These are phyloP conservation scores for Atethmia centrago DNA, from an alignment of 2,888 invertebrate species.

Conservation along the genomic window DNA sequence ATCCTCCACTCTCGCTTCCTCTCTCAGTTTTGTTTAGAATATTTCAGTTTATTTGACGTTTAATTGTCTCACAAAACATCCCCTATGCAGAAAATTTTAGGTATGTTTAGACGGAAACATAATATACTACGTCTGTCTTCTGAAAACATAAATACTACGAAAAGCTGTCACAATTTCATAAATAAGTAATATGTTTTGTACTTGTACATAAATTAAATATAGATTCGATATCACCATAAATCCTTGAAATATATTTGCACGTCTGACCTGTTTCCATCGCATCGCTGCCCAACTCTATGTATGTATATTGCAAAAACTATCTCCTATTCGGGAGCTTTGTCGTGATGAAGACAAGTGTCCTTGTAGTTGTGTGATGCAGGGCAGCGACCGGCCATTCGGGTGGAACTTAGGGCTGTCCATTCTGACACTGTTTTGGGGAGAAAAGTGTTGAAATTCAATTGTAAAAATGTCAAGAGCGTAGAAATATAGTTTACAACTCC, in stretches of 20 bases:
- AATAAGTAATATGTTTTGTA: not conserved
- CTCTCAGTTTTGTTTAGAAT: too few species aligned
- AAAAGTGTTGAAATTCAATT: not conserved
- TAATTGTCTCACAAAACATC: too few species aligned
- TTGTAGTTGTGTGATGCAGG: slow-evolving; percentile 30
- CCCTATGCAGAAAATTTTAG: too few species aligned
- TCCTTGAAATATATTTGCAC: slow-evolving; percentile 27
- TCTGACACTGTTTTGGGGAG: not conserved
- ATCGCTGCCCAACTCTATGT: slow-evolving; percentile 2
- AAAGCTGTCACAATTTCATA: not conserved
- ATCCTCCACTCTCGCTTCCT: not conserved
- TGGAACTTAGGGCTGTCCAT: not conserved
- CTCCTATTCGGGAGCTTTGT: slow-evolving; percentile 27
- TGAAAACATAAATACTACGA: not conserved
- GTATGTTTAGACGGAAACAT: too few species aligned
- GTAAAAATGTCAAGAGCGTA: not conserved
- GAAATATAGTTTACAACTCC: not conserved
- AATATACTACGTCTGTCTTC: too few species aligned
- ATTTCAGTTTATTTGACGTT: not conserved
- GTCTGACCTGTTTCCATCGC: slow-evolving; percentile 24
- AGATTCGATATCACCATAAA: slow-evolving; percentile 12
- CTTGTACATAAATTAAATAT: slow-evolving; percentile 17
- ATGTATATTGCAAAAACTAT: slow-evolving; percentile 20
- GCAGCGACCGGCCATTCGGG: not conserved
- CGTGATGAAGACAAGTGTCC: slow-evolving; percentile 32